Base-by-base conservation (phyloP, 2,113 vertebrate species). In the Crocuta crocuta region DNA sequence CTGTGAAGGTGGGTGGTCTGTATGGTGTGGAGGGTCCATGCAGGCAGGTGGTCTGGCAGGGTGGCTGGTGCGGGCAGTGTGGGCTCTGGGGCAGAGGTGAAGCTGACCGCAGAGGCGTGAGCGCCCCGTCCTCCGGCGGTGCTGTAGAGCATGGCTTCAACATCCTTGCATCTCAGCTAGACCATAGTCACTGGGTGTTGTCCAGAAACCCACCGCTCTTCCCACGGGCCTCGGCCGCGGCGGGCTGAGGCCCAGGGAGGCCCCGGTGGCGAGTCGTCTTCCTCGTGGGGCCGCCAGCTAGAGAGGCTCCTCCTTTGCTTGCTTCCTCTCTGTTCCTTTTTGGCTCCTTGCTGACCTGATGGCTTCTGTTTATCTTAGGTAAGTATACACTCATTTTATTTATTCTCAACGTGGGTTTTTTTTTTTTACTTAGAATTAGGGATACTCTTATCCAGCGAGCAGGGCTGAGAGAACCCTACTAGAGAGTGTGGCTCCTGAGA, bases 121-220 rank as follows among this genome's bases (percentile, higher is more conserved):
- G 5, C 9, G 21, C 5, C 39, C 66, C 5, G 33, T 66, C 24
- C 83, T 76, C 84, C 19, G 39, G 68, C 7, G 8, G 3, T 4
- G 15, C 78, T 15, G 12, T 61, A 7, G 35, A 50, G 39, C 1
- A 1, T 0, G 17, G 12, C n/a, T 45, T 13, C 11, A 19, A 78
- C 26, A 28, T 23, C 55, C 16, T 35, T 50, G n/a, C 45, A 1
- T 45, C 85, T 28, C 66, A 13, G 58, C 33, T 10, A 10, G 48
- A 70, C 35, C 10, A 1, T n/a, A 33, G 13, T 33, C 55, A 0
- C 31, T 39, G 70, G n/a, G 23, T 0, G 2, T 16, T 13, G 17
- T 58, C n/a, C 55, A 0, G 4, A 35, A 19, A 43, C 45, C 13
- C 48, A 3, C 4, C 9, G 24, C 26, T 33, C 17, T 28, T 35